These are phyloP conservation scores for Catharus minimus DNA, from an alignment of 2,113 vertebrate species.

Conservation along the genomic window DNA sequence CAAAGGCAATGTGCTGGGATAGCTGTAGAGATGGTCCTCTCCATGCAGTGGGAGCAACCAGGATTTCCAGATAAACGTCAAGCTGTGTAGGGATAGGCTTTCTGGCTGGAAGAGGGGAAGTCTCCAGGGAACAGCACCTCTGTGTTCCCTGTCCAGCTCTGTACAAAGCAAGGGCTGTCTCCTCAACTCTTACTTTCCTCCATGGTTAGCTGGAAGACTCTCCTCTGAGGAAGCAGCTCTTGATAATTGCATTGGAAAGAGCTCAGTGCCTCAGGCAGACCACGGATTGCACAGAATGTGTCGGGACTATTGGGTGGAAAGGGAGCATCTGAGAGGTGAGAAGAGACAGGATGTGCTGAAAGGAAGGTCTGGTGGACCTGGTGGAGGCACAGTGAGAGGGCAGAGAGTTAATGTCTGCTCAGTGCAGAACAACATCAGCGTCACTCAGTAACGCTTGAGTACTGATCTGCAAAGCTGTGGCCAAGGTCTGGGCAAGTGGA, in stretches of 20 bases:
- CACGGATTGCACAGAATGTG: background rate
- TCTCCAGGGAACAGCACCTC: background rate
- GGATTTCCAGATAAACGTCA: background rate
- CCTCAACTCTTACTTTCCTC: background rate
- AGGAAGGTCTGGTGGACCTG: background rate
- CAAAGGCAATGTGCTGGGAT: background rate
- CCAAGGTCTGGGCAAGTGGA: background rate
- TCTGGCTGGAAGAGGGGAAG: background rate
- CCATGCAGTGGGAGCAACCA: background rate
- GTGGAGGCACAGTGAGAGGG: background rate
- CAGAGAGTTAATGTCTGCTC: background rate
- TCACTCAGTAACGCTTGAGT: background rate
- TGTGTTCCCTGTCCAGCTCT: background rate
- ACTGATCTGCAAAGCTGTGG: background rate
- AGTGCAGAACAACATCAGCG: background rate
- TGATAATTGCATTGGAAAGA: background rate
- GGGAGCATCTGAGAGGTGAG: background rate
- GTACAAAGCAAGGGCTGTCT: accelerated
- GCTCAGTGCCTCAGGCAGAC: background rate
- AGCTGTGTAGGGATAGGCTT: background rate
- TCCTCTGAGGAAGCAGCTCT: background rate
- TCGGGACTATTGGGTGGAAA: background rate
- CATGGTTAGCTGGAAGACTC: background rate
- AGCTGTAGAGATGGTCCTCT: background rate
- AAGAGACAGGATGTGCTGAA: background rate